Evolutionary conservation across 2,888 invertebrate species (phyloP), one percentile per base, ranked within the genome.

Genomic region (Apotomis turbidana): DNA sequence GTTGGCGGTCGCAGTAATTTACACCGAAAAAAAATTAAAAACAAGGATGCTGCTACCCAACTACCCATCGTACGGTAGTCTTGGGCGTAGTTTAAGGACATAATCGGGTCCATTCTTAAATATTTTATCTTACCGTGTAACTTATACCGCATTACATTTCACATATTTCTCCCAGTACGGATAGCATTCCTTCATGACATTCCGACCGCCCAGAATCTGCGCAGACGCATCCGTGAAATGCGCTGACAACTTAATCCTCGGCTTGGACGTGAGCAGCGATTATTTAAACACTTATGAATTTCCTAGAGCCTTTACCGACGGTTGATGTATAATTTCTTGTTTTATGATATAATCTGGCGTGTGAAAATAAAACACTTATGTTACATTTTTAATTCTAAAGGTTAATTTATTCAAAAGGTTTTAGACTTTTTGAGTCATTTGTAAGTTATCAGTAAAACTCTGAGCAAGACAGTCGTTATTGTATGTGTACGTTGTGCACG

Each of bases 201-300:
- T 70, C 67, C 70, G 62, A 62, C 66, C 70, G 61, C 66, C 70
- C 61, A 70, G 73, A 54, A 41, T 60, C 51, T 69, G 62, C 75
- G 74, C 63, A 36, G 59, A 51, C 74, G 74, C 72, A 71, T 52
- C 71, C 78, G 75, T 78, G 76, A 76, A 79, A 79, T 76, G 60
- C 73, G 77, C 79, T 80, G 86, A 87, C 86, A 81, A 81, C 79
- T 83, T 86, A 85, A 87, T 86, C 84, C 83, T n/a, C 57, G 68
- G 44, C 52, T 68, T 63, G 68, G 46, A 57, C 41, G 71, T 76
- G 75, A 77, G 77, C 78, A 74, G 73, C 75, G 74, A 76, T 77
- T 76, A 75, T 74, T 77, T 76, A 71, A 78, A 76, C 79, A 71
- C 75, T 71, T 68, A 73, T 13, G 79, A 79, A 81, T 82, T 80